Base-by-base conservation (phyloP, 1,140 invertebrate genomes). In the Drosophila nannoptera region DNA sequence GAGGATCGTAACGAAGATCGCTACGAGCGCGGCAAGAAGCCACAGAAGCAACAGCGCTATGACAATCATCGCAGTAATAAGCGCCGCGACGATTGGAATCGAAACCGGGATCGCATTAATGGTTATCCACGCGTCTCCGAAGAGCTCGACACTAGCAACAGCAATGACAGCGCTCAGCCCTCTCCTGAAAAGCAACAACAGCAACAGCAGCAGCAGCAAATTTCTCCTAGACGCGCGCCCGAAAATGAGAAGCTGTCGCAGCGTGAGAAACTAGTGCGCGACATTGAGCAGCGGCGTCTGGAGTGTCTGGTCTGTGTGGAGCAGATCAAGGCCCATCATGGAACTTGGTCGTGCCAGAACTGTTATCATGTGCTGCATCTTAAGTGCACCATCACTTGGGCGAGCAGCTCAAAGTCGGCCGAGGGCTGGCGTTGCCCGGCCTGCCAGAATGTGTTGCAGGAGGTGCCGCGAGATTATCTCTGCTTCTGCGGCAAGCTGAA, bases 241-340 rank as follows among this genome's bases (percentile, higher is more conserved):
- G 87, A 89, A 3, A 81, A 88, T 48, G 87, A 89, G 31, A 89
- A 89, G 53, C 72, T 89, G 4, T 89, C 93, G 43, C 95, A 96
- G 87, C 91, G 95, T 43, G 97, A 96, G 84, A 91, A 94, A 43
- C 91, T 98, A 22, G 94, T 93, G 22, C 94, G 97, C 11, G 95
- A 97, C 81, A 89, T 98, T 22, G 93, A 93, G 60, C 92, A 92
- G 49, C 93, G 94, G 2, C 92, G 91, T 0, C 91, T 97, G 50
- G 97, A 99, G 88, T 99, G 98, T 87, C 91, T 98, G 73, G 96
- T 99, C 3, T 99, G 98, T 86, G 98, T 95, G 88, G 96, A 97
- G 48, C 90, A 91, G 43, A 94, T 99, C 32, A 93, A 94, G 64
- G 93, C 95, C 63, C 92, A 91, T 33, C 93, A 97, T 77, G 90